Evolutionary conservation across 1,140 invertebrate species (phyloP), one percentile per base, ranked within the genome.

Genomic region (Drosophila tropicalis): DNA sequence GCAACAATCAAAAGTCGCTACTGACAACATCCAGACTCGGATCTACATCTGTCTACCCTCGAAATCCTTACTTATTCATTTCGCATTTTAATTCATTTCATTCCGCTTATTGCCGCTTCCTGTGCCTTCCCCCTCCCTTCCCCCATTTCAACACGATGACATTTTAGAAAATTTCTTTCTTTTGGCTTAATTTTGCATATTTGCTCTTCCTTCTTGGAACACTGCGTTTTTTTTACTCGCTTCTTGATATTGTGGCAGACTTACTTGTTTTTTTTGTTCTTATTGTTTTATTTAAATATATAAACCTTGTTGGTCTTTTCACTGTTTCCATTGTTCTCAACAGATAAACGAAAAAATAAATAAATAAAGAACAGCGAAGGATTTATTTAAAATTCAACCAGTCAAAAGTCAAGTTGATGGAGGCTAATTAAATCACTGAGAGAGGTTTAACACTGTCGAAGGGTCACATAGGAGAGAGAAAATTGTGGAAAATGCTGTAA

Each of bases 1-100:
- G 66, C 19, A 60, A 77, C 62, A 71, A 66, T 78, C 75, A 78
- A 78, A 78, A 78, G 75, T 78, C 67, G 74, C 75, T 66, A 71
- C 75, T 77, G 74, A 77, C 75, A 77, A 77, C 75, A 62, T 32
- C 29, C 56, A 58, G 73, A n/a, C 32, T 19, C 10, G 44, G 44
- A 29, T 29, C 17, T 51, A 51, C 62, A 64, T 36, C 36, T 60
- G 72, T 55, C 51, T 39, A 25, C 58, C 56, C 41, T 9, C 39
- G 15, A 62, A 60, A 29, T n/a, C 17, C 55, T 62, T 41, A 55
- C 55, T 40, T 57, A 55, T 54, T 60, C 63, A 39, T 64, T 60
- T 70, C 61, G 25, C 67, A 71, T 77, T 71, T 77, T 77, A 66
- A 77, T 77, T 77, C 74, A 65, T 77, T 76, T 76, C 54, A 64